Conservation (phyloP, 2,888 invertebrate genomes). For the Catocala fraxini region DNA sequence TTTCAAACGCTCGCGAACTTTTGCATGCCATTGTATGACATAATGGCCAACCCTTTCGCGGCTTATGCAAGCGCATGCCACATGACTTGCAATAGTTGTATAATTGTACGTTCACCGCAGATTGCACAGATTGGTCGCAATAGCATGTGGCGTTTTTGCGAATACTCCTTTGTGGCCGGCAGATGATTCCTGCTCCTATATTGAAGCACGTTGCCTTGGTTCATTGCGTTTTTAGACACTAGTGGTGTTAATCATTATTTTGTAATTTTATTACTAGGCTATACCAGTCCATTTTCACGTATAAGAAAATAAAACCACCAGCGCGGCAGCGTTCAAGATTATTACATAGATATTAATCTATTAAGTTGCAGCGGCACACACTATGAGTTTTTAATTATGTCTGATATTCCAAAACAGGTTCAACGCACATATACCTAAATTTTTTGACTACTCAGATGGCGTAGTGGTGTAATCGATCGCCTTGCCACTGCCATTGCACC, state of each 20-base stretch:
- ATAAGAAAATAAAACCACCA: too few species aligned
- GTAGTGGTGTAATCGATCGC: too few species aligned
- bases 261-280: too few species aligned
- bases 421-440: too few species aligned
- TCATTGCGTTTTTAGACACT: slow-evolving; percentile 35
- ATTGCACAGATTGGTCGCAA: slow-evolving; percentile 72
- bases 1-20: slow-evolving; percentile 31
- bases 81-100: slow-evolving; percentile 69
- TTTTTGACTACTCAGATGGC: too few species aligned
- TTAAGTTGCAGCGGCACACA: too few species aligned
- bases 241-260: neutral
- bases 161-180: slow-evolving; percentile 49
- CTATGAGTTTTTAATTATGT: too few species aligned
- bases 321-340: too few species aligned
- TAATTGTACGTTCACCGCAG: slow-evolving; percentile 63
- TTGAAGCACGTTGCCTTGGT: slow-evolving; percentile 25
- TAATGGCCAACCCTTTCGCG: slow-evolving; percentile 62
- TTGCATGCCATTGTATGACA: slow-evolving; percentile 30
- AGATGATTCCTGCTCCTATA: slow-evolving; percentile 59
- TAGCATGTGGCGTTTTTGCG: slow-evolving; percentile 50
- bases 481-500: too few species aligned
- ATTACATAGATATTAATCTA: too few species aligned
- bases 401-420: too few species aligned
- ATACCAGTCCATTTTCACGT: too few species aligned
- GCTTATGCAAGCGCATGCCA: slow-evolving; percentile 71